phyloP scores from a whole-genome alignment of 1,140 invertebrate genomes.

The Galleria mellonella region DNA sequence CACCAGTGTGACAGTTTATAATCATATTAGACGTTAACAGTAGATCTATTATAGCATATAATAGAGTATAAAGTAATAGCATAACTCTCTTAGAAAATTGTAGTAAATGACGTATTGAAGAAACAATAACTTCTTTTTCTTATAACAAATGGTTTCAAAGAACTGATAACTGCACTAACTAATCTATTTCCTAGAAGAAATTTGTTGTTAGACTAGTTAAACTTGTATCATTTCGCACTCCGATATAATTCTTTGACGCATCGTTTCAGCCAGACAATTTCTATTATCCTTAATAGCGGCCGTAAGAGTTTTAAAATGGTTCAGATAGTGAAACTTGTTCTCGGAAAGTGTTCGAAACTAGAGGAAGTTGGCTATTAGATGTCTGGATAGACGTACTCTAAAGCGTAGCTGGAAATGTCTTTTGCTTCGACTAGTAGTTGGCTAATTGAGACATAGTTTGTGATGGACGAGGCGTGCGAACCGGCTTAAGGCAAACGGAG shows the following conservation, averaged over 20 bases:
- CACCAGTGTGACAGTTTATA: too few species aligned
- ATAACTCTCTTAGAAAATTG: too few species aligned
- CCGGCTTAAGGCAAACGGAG: conserved; percentile 5
- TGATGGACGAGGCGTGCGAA: not conserved
- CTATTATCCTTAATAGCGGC: conserved; percentile 69
- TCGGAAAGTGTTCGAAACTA: conserved; percentile 42
- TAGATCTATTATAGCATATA: too few species aligned
- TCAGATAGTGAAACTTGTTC: conserved; percentile 62
- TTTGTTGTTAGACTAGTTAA: conserved; percentile 26
- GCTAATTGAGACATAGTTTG: conserved; percentile 4
- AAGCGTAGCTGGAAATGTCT: conserved; percentile 23
- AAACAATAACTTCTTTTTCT: too few species aligned
- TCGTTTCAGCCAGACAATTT: conserved; percentile 60
- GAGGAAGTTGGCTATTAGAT: conserved; percentile 58
- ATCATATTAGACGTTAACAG: too few species aligned
- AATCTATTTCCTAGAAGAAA: too few species aligned
- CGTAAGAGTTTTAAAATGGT: conserved; percentile 69
- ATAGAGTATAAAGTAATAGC: too few species aligned
- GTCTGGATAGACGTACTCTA: conserved; percentile 59
- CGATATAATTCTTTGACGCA: conserved; percentile 58
- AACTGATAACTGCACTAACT: too few species aligned
- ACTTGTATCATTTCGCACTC: conserved; percentile 54
- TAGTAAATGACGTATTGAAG: too few species aligned
- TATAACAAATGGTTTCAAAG: too few species aligned
- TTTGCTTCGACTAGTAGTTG: not conserved